Conservation (phyloP, 2,797 vertebrate genomes). For the Catostomus latipinnis region DNA sequence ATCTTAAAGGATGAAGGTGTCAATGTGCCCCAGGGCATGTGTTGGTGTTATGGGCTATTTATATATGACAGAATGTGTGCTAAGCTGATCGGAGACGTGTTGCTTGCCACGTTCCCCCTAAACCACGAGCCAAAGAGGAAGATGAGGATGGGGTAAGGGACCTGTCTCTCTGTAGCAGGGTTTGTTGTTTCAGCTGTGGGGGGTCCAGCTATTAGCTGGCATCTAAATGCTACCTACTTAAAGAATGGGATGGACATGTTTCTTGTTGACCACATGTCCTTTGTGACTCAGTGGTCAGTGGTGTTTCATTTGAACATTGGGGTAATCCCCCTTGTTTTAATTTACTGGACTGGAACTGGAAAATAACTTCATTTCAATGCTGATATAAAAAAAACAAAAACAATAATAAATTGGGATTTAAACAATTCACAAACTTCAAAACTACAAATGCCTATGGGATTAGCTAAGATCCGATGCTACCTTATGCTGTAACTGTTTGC, state of each 20-base stretch:
- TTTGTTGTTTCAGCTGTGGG: conserved; percentile 57
- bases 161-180: background rate
- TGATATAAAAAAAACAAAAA: too few relatives aligned
- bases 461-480: background rate
- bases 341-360: too few relatives aligned
- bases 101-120: conserved; percentile 39
- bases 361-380: too few relatives aligned
- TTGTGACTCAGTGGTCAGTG: background rate
- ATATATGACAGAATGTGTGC: conserved; percentile 54
- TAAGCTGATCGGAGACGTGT: conserved; percentile 53
- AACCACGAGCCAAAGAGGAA: conserved; percentile 44
- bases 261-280: conserved; percentile 17
- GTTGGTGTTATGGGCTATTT: conserved; percentile 58
- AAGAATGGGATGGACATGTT: background rate
- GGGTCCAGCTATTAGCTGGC: conserved; percentile 55
- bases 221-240: conserved; percentile 48
- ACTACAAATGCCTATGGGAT: background rate
- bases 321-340: too few relatives aligned
- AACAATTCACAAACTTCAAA: too few relatives aligned
- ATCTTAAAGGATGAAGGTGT: conserved; percentile 42
- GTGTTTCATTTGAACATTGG: too few relatives aligned
- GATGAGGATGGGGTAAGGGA: conserved; percentile 40
- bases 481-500: background rate
- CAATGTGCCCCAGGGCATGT: conserved; percentile 43
- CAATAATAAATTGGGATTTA: too few relatives aligned